Evolutionary conservation across 1,140 invertebrate genomes (phyloP).

Genomic region (Panagrolaimus sp.): DNA sequence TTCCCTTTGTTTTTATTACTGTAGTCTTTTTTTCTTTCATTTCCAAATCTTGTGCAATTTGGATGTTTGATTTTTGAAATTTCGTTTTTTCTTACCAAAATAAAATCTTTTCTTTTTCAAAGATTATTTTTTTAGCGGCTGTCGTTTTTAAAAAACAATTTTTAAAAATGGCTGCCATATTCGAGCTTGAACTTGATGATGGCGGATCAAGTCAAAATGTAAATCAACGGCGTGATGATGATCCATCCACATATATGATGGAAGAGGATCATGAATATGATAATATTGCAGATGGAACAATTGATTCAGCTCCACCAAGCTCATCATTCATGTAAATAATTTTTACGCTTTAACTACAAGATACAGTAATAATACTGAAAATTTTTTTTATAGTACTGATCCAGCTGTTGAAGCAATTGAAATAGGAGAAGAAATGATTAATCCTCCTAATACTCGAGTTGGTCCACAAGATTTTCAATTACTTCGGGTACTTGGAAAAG

Average conservation of each 20-base stretch:
- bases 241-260: constrained; percentile 40
- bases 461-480: constrained; percentile 75
- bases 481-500: constrained; percentile 90
- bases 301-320: constrained; percentile 51
- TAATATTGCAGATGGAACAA: constrained; percentile 48
- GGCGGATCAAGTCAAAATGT: constrained; percentile 9
- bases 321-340: constrained; percentile 59
- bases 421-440: constrained; percentile 42
- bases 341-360: not conserved
- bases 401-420: constrained; percentile 46
- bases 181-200: constrained; percentile 52
- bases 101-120: no score
- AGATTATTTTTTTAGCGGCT: no score
- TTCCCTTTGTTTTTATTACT: no score
- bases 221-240: constrained; percentile 24
- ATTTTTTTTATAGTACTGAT: constrained; percentile 41
- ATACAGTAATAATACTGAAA: not conserved
- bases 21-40: no score
- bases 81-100: no score
- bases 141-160: no score
- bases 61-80: no score
- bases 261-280: constrained; percentile 53
- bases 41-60: no score
- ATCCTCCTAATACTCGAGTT: constrained; percentile 52
- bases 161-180: constrained; percentile 49